Evolutionary conservation across 1,140 invertebrate genomes (phyloP), one percentile per base, ranked within the genome.

Genomic region (Drosophila neocordata): DNA sequence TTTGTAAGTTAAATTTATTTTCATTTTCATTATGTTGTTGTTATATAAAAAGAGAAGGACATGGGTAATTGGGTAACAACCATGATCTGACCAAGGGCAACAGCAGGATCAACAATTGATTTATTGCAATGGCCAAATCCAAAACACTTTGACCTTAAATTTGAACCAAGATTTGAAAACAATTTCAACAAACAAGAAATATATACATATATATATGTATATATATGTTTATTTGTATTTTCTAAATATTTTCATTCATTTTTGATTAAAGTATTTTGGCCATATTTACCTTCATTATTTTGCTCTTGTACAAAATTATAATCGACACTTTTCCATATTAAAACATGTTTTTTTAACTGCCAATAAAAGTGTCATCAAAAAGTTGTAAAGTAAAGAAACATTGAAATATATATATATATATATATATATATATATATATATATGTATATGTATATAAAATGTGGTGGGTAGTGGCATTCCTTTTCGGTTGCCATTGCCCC

Each of bases 321-420:
- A 34, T 27, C 13, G n/a, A 53, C 52, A 73, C 58, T 59, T 73
- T 9, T 13, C 15, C 4, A n/a, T 31, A 31, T 55, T 31, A 55
- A 15, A 31, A 34, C 72, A 74, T 74, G 59, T 75, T 66, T 73
- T 76, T 67, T 65, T 68, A 87, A 87, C 77, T 78, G 77, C 82
- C 74, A 85, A 85, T 85, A 87, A 87, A 85, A 85, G 73, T 85
- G 81, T 85, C 81, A 85, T 85, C 82, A 87, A 85, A 87, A 85
- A 85, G 81, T 87, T 87, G 82, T 85, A 87, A 85, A 85, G 73
- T 85, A 85, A 85, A 87, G 82, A 81, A 80, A 82, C 81, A 84
- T 84, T 83, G 72, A 73, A 73, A 84, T n/a, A 85, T 80, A 71
- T 80, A 74, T n/a, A n/a, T n/a, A n/a, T n/a, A n/a, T n/a, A n/a